Percentiles rank a stretch among this genome's conserved stretches.
Conservation (phyloP, 2,888 invertebrate species). For the Auanema freiburgensis region DNA sequence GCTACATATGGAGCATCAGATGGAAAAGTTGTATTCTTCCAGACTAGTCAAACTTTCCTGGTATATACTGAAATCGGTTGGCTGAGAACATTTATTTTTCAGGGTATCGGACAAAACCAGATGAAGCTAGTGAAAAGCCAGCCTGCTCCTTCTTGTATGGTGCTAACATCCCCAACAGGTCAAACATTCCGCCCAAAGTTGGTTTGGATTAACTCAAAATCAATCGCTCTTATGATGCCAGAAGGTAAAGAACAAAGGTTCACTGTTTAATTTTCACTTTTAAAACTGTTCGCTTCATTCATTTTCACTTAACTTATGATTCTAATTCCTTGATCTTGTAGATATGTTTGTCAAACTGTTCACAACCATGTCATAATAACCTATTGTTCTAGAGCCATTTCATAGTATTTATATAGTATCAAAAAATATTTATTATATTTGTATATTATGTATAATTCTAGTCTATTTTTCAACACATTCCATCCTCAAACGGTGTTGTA, state of each 20-base stretch:
- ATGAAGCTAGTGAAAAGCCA: conserved; percentile 90
- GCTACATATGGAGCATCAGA: conserved; percentile 91
- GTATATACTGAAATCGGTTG: conserved; percentile 28
- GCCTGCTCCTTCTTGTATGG: conserved; percentile 72
- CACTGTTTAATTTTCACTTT: conserved; percentile 27
- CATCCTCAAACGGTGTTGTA: too few species aligned
- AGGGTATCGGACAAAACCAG: conserved; percentile 94
- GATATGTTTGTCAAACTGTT: conserved; percentile 2
- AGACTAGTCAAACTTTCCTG: conserved; percentile 74
- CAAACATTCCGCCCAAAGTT: conserved; percentile 74
- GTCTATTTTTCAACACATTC: too few species aligned
- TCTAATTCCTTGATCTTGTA: not conserved
- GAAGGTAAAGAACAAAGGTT: conserved; percentile 82
- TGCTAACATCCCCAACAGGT: conserved; percentile 26
- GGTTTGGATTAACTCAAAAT: conserved; percentile 91
- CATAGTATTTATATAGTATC: too few species aligned
- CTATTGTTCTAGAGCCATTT: too few species aligned
- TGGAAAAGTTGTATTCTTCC: conserved; percentile 95
- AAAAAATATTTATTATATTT: too few species aligned
- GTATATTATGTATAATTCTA: too few species aligned
- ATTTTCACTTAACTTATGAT: not conserved
- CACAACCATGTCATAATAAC: too few species aligned
- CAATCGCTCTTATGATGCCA: conserved; percentile 88
- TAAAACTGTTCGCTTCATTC: conserved; percentile 3
- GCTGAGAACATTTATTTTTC: conserved; percentile 69